Percentiles rank a stretch among this genome's conserved stretches.
These are phyloP conservation scores for Hycleus cichorii DNA, from an alignment of 1,140 invertebrate species.

Conservation along the genomic window DNA sequence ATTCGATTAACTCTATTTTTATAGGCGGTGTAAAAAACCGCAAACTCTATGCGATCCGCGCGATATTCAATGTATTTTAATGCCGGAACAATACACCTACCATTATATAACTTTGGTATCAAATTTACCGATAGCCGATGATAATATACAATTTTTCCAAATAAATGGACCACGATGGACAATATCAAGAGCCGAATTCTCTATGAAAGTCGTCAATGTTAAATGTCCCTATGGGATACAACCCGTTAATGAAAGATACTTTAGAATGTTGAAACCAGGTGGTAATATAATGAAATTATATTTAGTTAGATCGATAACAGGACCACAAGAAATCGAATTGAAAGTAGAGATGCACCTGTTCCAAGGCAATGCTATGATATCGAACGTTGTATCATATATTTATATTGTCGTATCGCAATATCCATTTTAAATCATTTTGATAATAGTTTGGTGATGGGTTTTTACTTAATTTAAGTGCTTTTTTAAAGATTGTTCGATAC, in stretches of 20 bases:
- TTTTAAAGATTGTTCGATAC: neutral
- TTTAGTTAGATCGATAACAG: conserved; percentile 61
- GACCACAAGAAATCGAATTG: conserved; percentile 84
- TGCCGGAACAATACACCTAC: conserved; percentile 77
- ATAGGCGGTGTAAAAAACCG: conserved; percentile 72
- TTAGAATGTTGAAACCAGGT: conserved; percentile 37
- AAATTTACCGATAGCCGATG: conserved; percentile 66
- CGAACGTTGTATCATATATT: conserved; percentile 74
- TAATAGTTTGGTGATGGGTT: conserved; percentile 3
- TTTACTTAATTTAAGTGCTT: neutral
- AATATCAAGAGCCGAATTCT: conserved; percentile 64
- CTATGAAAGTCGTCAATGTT: conserved; percentile 59
- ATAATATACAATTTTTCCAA: conserved; percentile 73
- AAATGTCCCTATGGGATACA: conserved; percentile 52
- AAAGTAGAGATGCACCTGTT: conserved; percentile 82
- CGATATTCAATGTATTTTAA: conserved; percentile 63
- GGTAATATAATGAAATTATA: conserved; percentile 54
- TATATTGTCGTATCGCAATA: conserved; percentile 80
- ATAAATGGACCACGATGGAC: conserved; percentile 70
- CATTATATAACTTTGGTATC: conserved; percentile 88
- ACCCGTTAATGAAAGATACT: conserved; percentile 57
- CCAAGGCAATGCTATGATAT: conserved; percentile 58
- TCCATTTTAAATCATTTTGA: conserved; percentile 55
- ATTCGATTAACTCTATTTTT: conserved; percentile 30
- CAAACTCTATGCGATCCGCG: conserved; percentile 57